These are phyloP conservation scores for Cyprinella venusta DNA, from an alignment of 2,797 vertebrate species.

Conservation along the genomic window DNA sequence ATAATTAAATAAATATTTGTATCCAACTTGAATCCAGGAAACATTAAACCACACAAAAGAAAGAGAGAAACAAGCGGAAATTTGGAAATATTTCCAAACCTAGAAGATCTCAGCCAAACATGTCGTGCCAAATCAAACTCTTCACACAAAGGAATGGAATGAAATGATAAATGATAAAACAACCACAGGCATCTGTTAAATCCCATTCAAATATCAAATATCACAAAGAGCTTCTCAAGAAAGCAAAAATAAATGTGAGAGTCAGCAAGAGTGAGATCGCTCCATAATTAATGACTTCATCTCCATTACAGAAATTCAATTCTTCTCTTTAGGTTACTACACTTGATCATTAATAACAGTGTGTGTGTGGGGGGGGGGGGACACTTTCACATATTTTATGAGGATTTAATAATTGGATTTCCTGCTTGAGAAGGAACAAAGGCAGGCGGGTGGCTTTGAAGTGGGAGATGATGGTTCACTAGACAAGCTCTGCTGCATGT, in stretches of 20 bases:
- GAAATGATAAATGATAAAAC: constrained; percentile 43
- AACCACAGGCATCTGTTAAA: constrained; percentile 45
- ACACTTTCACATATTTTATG: constrained; percentile 27
- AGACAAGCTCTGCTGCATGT: constrained; percentile 4
- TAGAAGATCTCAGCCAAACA: background rate
- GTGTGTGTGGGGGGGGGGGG: background rate
- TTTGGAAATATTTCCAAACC: background rate
- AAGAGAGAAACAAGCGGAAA: background rate
- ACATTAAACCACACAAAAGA: background rate
- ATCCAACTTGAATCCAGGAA: background rate
- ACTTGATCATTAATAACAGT: constrained; percentile 55
- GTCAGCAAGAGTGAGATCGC: constrained; percentile 29
- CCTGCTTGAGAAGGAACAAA: constrained; percentile 57
- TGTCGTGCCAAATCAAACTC: constrained; percentile 6
- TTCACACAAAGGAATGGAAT: constrained; percentile 19
- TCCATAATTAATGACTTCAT: constrained; percentile 47
- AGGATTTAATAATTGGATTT: constrained; percentile 61
- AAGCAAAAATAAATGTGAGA: constrained; percentile 22
- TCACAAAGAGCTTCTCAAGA: constrained; percentile 32
- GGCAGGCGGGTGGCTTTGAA: constrained; percentile 6
- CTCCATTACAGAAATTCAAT: constrained; percentile 47
- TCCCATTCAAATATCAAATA: constrained; percentile 44
- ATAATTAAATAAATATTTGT: background rate
- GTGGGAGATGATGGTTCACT: constrained; percentile 18
- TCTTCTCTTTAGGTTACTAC: constrained; percentile 36